Conservation (phyloP, 2,888 invertebrate species). For the Urechis unicinctus region DNA sequence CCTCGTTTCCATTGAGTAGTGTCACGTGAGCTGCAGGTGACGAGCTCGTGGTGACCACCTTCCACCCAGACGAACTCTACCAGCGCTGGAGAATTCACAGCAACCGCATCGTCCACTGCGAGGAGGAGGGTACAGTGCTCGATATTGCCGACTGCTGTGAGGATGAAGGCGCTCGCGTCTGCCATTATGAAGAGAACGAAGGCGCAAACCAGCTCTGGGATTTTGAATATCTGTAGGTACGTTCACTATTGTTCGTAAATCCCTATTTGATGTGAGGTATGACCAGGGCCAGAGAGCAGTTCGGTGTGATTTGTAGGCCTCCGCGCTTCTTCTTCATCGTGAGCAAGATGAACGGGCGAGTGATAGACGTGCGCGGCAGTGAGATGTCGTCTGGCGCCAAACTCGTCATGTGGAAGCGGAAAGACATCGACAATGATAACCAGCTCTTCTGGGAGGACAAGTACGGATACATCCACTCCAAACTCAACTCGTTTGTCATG, state of each 20-base stretch:
- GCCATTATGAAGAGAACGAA: background rate
- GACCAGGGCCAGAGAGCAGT: too few relatives aligned
- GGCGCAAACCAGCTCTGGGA: background rate
- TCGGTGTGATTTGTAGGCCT: background rate
- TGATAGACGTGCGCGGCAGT: constrained; percentile 17
- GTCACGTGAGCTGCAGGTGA: background rate
- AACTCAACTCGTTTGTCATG: background rate
- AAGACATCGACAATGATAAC: constrained; percentile 10
- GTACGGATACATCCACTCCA: constrained; percentile 4
- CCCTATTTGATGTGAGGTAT: too few relatives aligned
- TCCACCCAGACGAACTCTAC: background rate
- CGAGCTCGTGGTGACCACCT: background rate
- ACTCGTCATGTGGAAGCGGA: constrained; percentile 11
- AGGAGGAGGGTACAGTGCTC: background rate
- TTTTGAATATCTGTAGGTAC: background rate
- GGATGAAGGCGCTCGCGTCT: background rate
- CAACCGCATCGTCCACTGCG: background rate
- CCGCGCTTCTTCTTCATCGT: background rate
- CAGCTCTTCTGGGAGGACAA: constrained; percentile 19
- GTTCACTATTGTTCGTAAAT: too few relatives aligned
- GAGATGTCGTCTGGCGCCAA: constrained; percentile 8
- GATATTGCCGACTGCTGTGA: background rate
- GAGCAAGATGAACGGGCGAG: constrained; percentile 13
- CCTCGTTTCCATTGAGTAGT: too few relatives aligned
- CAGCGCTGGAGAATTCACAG: background rate